These are phyloP conservation scores for Metacarcinus magister DNA, from an alignment of 2,888 invertebrate genomes.

Conservation along the genomic window DNA sequence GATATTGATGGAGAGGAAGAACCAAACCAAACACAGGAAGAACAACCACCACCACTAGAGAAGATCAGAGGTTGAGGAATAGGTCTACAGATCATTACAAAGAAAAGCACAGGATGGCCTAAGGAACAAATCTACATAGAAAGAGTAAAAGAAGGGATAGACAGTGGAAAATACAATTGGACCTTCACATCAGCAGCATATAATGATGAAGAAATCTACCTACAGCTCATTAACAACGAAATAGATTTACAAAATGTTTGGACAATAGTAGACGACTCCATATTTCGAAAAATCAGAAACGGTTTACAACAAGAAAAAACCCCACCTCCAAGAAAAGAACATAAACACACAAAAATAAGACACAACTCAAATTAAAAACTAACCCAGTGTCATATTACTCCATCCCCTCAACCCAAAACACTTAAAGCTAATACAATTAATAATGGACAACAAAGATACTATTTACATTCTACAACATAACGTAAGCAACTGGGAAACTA, in stretches of 20 bases:
- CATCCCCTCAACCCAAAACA: too few relatives aligned
- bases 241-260: background rate
- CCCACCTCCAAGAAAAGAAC: background rate
- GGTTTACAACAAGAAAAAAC: background rate
- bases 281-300: background rate
- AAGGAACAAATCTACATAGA: background rate
- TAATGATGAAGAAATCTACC: background rate
- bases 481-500: background rate
- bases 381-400: too few relatives aligned
- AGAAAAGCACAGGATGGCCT: background rate
- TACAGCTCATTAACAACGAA: background rate
- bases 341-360: background rate
- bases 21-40: background rate
- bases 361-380: background rate
- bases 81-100: background rate
- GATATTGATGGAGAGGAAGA: background rate
- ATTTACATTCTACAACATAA: background rate
- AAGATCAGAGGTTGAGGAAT: background rate
- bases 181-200: background rate
- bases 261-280: background rate
- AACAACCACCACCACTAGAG: background rate
- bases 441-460: background rate
- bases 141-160: background rate
- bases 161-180: background rate
- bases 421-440: background rate